A percentile compares a stretch with the other conserved stretches of the same genome.
These are phyloP conservation scores for Amphipyra tragopoginis DNA, from an alignment of 2,888 invertebrate genomes.

Conservation along the genomic window DNA sequence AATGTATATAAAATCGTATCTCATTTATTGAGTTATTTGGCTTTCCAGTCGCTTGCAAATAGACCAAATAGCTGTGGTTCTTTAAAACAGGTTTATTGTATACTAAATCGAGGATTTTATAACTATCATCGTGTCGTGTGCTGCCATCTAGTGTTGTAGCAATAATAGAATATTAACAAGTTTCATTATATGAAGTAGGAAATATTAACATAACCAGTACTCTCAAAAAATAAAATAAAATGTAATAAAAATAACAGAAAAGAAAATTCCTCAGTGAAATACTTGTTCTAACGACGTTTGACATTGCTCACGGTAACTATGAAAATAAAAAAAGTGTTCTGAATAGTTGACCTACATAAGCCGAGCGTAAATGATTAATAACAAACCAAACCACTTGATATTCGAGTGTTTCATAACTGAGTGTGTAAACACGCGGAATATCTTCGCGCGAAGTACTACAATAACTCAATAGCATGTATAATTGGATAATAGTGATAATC, in stretches of 20 bases:
- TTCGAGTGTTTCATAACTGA: slow-evolving; percentile 61
- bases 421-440: slow-evolving; percentile 60
- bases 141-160: slow-evolving; percentile 46
- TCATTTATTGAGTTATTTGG: slow-evolving; percentile 26
- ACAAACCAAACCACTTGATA: slow-evolving; percentile 51
- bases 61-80: slow-evolving; percentile 22
- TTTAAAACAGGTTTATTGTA: slow-evolving; percentile 38
- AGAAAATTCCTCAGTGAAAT: slow-evolving; percentile 37
- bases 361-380: slow-evolving; percentile 49
- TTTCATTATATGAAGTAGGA: slow-evolving; percentile 9
- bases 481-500: slow-evolving; percentile 86
- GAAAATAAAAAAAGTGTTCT: slow-evolving; percentile 48
- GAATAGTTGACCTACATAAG: slow-evolving; percentile 57
- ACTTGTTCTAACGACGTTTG: slow-evolving; percentile 25
- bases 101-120: slow-evolving; percentile 12
- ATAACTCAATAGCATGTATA: slow-evolving; percentile 78
- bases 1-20: slow-evolving; percentile 34
- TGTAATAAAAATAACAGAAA: slow-evolving; percentile 13
- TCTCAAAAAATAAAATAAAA: slow-evolving; percentile 15
- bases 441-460: slow-evolving; percentile 71
- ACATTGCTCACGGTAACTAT: slow-evolving; percentile 48
- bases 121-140: slow-evolving; percentile 18
- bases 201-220: slow-evolving; percentile 35
- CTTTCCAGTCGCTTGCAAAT: slow-evolving; percentile 19
- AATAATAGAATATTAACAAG: slow-evolving; percentile 12